Percentiles rank a stretch among this genome's conserved stretches.
Evolutionary conservation across 2,113 vertebrate species (phyloP).

Genomic region (Anhinga anhinga): DNA sequence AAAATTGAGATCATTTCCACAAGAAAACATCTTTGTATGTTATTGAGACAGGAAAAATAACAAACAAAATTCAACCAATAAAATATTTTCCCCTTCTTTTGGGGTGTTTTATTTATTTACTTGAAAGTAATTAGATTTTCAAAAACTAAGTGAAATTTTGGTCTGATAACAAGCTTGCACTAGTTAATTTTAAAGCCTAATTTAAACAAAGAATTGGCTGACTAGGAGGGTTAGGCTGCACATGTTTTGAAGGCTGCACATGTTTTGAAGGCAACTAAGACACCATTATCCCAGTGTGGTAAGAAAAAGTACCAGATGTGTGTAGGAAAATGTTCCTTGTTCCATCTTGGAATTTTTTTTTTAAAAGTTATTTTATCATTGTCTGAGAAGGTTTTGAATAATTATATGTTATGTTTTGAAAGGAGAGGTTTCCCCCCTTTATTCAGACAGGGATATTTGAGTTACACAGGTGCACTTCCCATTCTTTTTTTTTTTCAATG

Average conservation of each 20-base stretch:
- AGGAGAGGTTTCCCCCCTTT: neutral
- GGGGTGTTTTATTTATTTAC: neutral
- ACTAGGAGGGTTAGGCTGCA: neutral
- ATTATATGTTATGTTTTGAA: neutral
- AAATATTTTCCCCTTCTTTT: neutral
- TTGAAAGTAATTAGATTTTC: neutral
- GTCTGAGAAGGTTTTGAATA: neutral
- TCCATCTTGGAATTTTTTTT: neutral
- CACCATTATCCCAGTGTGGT: neutral
- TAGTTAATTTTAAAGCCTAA: neutral
- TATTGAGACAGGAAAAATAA: neutral
- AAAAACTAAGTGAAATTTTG: neutral
- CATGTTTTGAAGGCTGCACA: neutral
- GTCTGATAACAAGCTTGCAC: neutral
- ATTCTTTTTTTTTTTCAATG: neutral
- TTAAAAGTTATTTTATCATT: neutral
- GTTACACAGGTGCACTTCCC: neutral
- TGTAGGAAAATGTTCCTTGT: neutral
- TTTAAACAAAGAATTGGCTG: neutral
- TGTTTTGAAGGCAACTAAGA: neutral
- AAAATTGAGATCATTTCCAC: neutral
- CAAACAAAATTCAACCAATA: neutral
- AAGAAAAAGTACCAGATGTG: neutral
- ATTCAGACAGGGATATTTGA: neutral
- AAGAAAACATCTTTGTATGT: neutral